Conservation (phyloP, 1,140 invertebrate genomes). For the Wasmannia auropunctata region DNA sequence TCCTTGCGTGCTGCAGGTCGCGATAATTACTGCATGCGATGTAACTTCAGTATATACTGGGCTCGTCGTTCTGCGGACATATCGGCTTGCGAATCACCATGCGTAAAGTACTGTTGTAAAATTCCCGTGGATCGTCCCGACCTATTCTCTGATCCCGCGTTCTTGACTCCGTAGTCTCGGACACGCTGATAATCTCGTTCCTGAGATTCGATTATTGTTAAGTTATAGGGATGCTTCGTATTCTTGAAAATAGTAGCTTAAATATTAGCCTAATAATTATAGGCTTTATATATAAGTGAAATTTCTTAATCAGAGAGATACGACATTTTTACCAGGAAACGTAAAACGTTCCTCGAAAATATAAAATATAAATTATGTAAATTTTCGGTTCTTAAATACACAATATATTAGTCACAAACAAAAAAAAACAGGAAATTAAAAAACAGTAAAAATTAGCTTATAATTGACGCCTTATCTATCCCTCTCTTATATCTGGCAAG, state of each 20-base stretch:
- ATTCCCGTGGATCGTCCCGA: slow-evolving; percentile 60
- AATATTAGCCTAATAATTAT: slow-evolving; percentile 5
- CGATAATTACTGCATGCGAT: not conserved
- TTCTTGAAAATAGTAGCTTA: not conserved
- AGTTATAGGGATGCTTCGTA: not conserved
- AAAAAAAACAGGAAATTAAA: not conserved
- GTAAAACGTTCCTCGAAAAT: not conserved
- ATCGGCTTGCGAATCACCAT: slow-evolving; percentile 73
- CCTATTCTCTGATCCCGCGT: slow-evolving; percentile 61
- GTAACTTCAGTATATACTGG: slow-evolving; percentile 76
- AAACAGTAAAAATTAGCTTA: not conserved
- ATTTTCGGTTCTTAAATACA: not conserved
- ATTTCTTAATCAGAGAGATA: not conserved
- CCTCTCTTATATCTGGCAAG: not conserved
- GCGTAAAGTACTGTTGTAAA: slow-evolving; percentile 59
- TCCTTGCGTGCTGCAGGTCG: not conserved
- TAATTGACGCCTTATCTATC: not conserved
- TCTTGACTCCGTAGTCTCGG: slow-evolving; percentile 33
- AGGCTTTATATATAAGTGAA: not conserved
- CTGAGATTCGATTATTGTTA: slow-evolving; percentile 60
- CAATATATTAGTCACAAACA: not conserved
- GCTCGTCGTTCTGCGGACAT: slow-evolving; percentile 74
- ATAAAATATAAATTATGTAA: not conserved
- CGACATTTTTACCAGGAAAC: too few relatives aligned
- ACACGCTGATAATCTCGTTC: slow-evolving; percentile 63